Conservation (phyloP, 2,113 vertebrate species). For the Microtus pennsylvanicus region DNA sequence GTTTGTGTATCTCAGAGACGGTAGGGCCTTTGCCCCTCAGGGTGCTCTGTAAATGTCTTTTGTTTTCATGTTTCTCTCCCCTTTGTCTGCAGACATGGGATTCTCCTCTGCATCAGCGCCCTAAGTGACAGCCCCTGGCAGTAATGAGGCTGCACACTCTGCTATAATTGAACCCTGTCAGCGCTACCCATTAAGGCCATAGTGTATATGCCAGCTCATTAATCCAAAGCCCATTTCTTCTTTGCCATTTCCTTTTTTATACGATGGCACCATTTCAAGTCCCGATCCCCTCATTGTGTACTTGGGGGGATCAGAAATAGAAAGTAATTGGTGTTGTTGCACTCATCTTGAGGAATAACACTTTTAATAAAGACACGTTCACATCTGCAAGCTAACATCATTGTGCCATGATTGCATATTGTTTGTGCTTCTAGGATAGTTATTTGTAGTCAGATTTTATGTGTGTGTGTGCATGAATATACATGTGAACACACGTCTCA, state of each 20-base stretch:
- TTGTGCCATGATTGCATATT: slow-evolving; percentile 67
- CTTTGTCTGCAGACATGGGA: slow-evolving; percentile 68
- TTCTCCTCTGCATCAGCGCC: slow-evolving; percentile 64
- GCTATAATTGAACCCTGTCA: slow-evolving; percentile 83
- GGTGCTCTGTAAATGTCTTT: slow-evolving; percentile 68
- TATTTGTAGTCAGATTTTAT: slow-evolving; percentile 9
- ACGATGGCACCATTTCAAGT: slow-evolving; percentile 66
- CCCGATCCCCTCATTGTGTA: slow-evolving; percentile 62
- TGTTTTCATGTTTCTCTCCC: slow-evolving; percentile 60
- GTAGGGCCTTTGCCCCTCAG: slow-evolving; percentile 33
- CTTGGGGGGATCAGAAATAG: slow-evolving; percentile 65
- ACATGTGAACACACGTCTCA: background rate
- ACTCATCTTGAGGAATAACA: slow-evolving; percentile 32
- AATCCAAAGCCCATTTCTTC: slow-evolving; percentile 78
- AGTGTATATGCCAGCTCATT: slow-evolving; percentile 82
- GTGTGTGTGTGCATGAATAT: background rate
- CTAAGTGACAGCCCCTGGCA: slow-evolving; percentile 80
- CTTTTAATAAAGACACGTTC: slow-evolving; percentile 48
- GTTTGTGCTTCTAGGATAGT: slow-evolving; percentile 51
- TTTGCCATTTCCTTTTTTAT: slow-evolving; percentile 38
- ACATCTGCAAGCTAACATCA: slow-evolving; percentile 67
- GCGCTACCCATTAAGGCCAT: slow-evolving; percentile 76
- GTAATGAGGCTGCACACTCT: slow-evolving; percentile 81
- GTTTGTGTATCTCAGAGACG: background rate
- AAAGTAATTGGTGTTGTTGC: slow-evolving; percentile 73